Evolutionary conservation across 2,797 vertebrate genomes (phyloP).

Genomic region (Catostomus latipinnis): DNA sequence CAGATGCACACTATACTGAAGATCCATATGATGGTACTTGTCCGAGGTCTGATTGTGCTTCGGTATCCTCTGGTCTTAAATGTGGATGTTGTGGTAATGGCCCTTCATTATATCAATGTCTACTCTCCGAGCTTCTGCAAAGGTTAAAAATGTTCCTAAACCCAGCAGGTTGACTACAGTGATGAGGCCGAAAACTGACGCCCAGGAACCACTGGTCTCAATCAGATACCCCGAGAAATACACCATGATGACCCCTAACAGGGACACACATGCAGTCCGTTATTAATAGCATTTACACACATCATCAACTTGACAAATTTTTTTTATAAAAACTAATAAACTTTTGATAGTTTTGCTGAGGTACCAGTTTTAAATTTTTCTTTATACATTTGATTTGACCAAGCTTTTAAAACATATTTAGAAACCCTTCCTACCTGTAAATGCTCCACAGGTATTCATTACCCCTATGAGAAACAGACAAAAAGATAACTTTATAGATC

Average conservation of each 20-base stretch:
- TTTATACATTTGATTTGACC: no score
- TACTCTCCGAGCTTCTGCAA: constrained; percentile 88
- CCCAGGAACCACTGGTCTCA: constrained; percentile 90
- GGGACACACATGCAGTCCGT: constrained; percentile 19
- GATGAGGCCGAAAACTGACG: constrained; percentile 88
- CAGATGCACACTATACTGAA: background rate
- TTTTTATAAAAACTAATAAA: no score
- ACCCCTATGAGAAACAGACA: constrained; percentile 79
- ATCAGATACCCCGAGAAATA: constrained; percentile 94
- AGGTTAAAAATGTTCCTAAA: constrained; percentile 86
- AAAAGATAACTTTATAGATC: background rate
- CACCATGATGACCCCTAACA: constrained; percentile 90
- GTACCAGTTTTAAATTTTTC: no score
- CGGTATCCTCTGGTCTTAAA: constrained; percentile 63
- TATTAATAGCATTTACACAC: no score
- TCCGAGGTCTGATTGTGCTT: background rate
- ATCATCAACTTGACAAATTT: no score
- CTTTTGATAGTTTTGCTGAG: no score
- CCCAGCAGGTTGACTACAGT: constrained; percentile 87
- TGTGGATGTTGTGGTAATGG: constrained; percentile 78
- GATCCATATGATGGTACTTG: background rate
- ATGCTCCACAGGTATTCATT: constrained; percentile 94
- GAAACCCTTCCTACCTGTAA: constrained; percentile 83
- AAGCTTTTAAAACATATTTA: background rate
- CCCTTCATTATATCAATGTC: constrained; percentile 81